phyloP scores from a whole-genome alignment of 2,888 invertebrate genomes.

The Drosophila kanekoi region DNA sequence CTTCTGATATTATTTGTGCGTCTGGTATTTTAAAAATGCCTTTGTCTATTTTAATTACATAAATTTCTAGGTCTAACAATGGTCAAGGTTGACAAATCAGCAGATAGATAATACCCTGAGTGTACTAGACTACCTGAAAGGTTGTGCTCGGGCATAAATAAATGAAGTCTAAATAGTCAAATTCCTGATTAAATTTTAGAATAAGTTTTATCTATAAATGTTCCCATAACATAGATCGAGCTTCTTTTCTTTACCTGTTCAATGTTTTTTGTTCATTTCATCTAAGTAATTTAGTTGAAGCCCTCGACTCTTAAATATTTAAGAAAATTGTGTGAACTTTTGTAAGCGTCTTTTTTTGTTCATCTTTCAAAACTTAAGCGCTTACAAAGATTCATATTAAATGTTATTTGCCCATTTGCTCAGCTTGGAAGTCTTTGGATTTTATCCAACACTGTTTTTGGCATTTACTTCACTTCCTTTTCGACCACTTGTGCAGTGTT shows the following conservation, averaged over 20 bases:
- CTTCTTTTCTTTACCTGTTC: too few species aligned
- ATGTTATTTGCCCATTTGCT: constrained; percentile 24
- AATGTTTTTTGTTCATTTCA: too few species aligned
- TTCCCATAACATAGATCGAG: too few species aligned
- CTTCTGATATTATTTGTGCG: constrained; percentile 25
- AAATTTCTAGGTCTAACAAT: constrained; percentile 17
- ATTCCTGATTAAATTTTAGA: too few species aligned
- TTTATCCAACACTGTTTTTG: constrained; percentile 20
- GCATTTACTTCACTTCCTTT: constrained; percentile 41
- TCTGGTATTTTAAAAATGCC: constrained; percentile 46
- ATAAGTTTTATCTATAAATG: too few species aligned
- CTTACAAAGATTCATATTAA: constrained; percentile 20
- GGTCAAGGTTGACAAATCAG: constrained; percentile 26
- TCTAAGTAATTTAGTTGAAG: too few species aligned
- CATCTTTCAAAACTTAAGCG: not conserved
- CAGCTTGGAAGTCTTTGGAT: constrained; percentile 9
- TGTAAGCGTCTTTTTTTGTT: not conserved
- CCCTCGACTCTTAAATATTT: too few species aligned
- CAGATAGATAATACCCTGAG: not conserved
- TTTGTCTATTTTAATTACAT: constrained; percentile 27
- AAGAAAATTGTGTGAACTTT: too few species aligned
- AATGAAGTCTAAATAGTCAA: not conserved
- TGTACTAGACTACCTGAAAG: not conserved
- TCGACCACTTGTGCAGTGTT: constrained; percentile 22
- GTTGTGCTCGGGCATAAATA: not conserved